A percentile compares a stretch with the other conserved stretches of the same genome.
These are phyloP conservation scores for Eupithecia dodoneata DNA, from an alignment of 2,888 invertebrate genomes.

Conservation along the genomic window DNA sequence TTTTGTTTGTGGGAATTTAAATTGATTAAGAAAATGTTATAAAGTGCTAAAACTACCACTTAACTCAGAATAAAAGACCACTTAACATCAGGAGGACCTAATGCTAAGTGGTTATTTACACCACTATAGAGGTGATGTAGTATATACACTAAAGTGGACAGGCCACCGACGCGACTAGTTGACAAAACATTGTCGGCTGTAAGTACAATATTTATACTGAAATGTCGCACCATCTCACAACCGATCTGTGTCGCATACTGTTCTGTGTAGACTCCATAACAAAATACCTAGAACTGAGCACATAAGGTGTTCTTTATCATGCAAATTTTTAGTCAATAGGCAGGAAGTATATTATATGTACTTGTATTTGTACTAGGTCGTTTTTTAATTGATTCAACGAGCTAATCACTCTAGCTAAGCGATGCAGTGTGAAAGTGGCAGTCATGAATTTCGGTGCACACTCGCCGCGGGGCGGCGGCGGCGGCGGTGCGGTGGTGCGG, in stretches of 20 bases:
- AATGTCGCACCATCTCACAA: neutral
- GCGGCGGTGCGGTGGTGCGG: slow-evolving; percentile 8
- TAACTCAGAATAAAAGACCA: no score
- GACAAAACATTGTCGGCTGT: neutral
- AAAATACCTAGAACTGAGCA: neutral
- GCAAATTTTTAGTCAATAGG: neutral
- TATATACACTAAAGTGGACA: no score
- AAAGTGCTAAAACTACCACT: no score
- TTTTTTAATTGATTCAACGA: neutral
- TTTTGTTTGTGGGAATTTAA: neutral
- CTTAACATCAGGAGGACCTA: no score
- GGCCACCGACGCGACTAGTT: neutral
- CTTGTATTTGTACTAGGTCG: neutral
- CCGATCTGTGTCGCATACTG: neutral
- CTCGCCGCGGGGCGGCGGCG: slow-evolving; percentile 19
- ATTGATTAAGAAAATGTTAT: no score
- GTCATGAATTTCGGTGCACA: slow-evolving; percentile 61
- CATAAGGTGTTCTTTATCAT: neutral
- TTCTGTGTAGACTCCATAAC: neutral
- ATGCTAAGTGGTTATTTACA: no score
- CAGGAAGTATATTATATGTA: no score
- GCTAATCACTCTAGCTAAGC: neutral
- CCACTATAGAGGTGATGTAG: no score
- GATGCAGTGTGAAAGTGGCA: slow-evolving; percentile 61
- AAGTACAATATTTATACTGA: neutral